phyloP scores from a whole-genome alignment of 2,888 invertebrate species.

The Agrochola lychnidis region DNA sequence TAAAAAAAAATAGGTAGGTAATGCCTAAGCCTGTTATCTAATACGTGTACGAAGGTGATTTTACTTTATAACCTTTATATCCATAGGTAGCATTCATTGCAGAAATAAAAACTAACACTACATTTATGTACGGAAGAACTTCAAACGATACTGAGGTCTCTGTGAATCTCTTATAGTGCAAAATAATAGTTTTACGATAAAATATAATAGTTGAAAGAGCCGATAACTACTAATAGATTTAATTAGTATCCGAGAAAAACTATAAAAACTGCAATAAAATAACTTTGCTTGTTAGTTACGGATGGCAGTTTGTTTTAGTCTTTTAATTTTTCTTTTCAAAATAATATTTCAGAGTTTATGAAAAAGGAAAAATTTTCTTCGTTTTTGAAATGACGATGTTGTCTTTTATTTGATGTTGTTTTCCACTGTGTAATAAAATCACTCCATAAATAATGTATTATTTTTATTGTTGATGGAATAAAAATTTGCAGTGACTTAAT shows the following conservation, averaged over 20 bases:
- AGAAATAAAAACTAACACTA: constrained; percentile 12
- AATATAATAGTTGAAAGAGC: constrained; percentile 8
- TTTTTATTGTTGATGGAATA: too few relatives aligned
- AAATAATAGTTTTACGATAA: constrained; percentile 31
- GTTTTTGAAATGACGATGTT: too few relatives aligned
- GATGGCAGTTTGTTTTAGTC: constrained; percentile 8
- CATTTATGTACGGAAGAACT: constrained; percentile 4
- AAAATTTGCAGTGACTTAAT: too few relatives aligned
- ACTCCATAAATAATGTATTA: too few relatives aligned
- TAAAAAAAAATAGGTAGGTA: not conserved
- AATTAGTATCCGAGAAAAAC: constrained; percentile 19
- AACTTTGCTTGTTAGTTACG: constrained; percentile 25
- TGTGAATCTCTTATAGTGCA: constrained; percentile 1
- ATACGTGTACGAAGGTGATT: not conserved
- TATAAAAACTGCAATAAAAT: constrained; percentile 34
- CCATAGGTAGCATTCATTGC: not conserved
- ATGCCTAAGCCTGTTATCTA: not conserved
- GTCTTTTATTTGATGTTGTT: too few relatives aligned
- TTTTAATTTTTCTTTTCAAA: not conserved
- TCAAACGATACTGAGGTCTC: constrained; percentile 1
- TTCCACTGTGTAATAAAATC: too few relatives aligned
- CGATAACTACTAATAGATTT: not conserved
- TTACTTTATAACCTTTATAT: constrained; percentile 11
- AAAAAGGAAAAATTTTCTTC: too few relatives aligned
- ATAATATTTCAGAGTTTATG: too few relatives aligned